Evolutionary conservation across 2,113 vertebrate genomes (phyloP).

Genomic region (Dunckerocampus dactyliophorus): DNA sequence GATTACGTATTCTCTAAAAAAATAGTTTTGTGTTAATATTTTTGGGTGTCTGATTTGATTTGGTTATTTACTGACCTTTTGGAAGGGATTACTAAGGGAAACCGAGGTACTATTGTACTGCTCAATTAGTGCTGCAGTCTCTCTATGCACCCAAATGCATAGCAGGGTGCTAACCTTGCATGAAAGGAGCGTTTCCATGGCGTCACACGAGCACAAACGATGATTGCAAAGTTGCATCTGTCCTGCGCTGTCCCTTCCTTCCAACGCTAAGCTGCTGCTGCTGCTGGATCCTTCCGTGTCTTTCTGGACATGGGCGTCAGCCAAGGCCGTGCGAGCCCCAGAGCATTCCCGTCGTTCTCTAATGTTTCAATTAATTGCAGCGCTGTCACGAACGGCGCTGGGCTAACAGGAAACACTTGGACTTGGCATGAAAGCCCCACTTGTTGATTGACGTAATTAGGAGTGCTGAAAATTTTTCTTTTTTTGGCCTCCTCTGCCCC

Average conservation of each 20-base stretch:
- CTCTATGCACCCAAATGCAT: too few species aligned
- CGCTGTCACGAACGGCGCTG: constrained; percentile 65
- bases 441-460: constrained; percentile 68
- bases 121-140: too few species aligned
- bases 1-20: too few species aligned
- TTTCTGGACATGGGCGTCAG: constrained; percentile 44
- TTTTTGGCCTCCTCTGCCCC: constrained; percentile 12
- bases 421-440: constrained; percentile 52
- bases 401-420: constrained; percentile 68
- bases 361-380: constrained; percentile 70
- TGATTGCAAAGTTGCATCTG: constrained; percentile 62
- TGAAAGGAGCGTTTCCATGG: constrained; percentile 22
- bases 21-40: too few species aligned
- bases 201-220: constrained; percentile 42
- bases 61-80: too few species aligned
- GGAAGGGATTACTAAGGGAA: too few species aligned
- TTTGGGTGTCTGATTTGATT: too few species aligned
- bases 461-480: constrained; percentile 51
- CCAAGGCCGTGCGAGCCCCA: constrained; percentile 66
- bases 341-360: constrained; percentile 49
- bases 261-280: constrained; percentile 35
- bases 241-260: not conserved
- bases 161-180: constrained; percentile 22
- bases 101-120: too few species aligned
- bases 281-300: constrained; percentile 42